Evolutionary conservation across 2,888 invertebrate species (phyloP).

Genomic region (Agrochola lota): DNA sequence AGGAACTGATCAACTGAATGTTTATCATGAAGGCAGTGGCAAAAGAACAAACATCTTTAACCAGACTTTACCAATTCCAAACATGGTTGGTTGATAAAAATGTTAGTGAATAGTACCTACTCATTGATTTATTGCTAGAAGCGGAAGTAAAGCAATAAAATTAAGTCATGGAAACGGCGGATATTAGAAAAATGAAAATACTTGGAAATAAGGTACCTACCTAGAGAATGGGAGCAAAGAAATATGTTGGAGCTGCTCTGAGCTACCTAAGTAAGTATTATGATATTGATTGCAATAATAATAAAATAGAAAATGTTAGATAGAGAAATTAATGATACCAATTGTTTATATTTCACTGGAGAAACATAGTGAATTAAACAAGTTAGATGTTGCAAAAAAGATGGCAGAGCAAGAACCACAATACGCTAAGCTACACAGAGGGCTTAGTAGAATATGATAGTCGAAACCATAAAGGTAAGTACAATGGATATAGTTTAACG

Average conservation of each 20-base stretch:
- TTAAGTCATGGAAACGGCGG: neutral
- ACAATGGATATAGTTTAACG: conserved; percentile 8
- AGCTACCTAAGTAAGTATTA: neutral
- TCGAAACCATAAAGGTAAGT: neutral
- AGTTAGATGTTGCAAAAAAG: neutral
- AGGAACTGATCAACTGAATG: neutral
- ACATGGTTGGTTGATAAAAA: neutral
- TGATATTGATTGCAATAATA: neutral
- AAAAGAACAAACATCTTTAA: neutral
- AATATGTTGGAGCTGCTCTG: neutral
- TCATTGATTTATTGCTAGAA: conserved; percentile 14
- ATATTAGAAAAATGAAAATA: neutral
- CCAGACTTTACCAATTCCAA: too few relatives aligned
- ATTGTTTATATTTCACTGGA: neutral
- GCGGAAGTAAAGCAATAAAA: conserved; percentile 17
- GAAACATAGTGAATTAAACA: neutral
- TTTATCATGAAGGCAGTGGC: neutral
- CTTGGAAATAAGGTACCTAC: neutral
- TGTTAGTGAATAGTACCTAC: neutral
- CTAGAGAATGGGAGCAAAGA: neutral
- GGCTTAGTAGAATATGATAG: neutral
- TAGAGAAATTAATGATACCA: neutral
- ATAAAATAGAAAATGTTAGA: neutral
- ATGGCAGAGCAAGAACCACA: neutral
- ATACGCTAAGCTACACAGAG: neutral